phyloP scores from a whole-genome alignment of 1,140 invertebrate species.

The Drosophila azteca region DNA sequence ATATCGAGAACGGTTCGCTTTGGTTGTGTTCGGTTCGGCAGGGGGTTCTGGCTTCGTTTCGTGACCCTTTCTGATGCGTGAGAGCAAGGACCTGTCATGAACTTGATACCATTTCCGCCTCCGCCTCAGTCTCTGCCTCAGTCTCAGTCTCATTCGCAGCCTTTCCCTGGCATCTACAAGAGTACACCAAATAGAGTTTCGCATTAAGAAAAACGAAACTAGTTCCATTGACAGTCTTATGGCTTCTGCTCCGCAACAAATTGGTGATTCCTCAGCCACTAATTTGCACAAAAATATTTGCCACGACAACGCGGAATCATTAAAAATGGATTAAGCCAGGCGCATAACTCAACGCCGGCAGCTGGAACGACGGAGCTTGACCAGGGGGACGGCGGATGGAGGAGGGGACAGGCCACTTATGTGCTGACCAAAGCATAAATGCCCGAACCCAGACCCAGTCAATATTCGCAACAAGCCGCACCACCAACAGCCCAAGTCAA shows the following conservation, averaged over 20 bases:
- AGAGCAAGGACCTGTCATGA: slow-evolving; percentile 78
- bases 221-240: slow-evolving; percentile 57
- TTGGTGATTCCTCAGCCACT: slow-evolving; percentile 54
- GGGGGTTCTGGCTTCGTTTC: slow-evolving; percentile 27
- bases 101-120: slow-evolving; percentile 61
- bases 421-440: slow-evolving; percentile 63
- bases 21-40: background rate
- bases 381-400: slow-evolving; percentile 31
- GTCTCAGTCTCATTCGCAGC: too few species aligned
- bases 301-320: slow-evolving; percentile 58
- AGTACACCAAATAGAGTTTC: slow-evolving; percentile 18
- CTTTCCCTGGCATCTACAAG: background rate
- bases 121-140: slow-evolving; percentile 15
- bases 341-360: slow-evolving; percentile 69
- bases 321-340: slow-evolving; percentile 76
- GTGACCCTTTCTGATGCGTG: slow-evolving; percentile 72
- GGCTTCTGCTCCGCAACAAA: slow-evolving; percentile 42
- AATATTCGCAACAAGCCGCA: slow-evolving; percentile 34
- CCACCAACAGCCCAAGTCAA: slow-evolving; percentile 38
- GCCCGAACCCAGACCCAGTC: slow-evolving; percentile 30
- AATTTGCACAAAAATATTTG: slow-evolving; percentile 53
- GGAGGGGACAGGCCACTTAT: slow-evolving; percentile 54
- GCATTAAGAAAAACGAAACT: slow-evolving; percentile 41
- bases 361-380: slow-evolving; percentile 17
- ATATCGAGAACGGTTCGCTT: slow-evolving; percentile 49